Base-by-base conservation (phyloP, 1,140 invertebrate genomes). In the Physella acuta region DNA sequence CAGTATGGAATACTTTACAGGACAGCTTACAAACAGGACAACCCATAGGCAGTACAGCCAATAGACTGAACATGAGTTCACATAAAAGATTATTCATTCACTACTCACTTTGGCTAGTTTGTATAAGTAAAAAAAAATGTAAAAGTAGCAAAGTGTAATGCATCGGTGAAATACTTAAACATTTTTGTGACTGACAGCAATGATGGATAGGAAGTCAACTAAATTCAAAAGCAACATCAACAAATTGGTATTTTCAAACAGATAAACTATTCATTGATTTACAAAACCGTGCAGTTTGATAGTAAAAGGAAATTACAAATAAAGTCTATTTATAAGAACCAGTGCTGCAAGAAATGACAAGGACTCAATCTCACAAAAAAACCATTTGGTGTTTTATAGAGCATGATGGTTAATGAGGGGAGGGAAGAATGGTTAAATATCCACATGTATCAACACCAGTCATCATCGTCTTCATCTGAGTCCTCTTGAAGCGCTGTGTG, bases 381-480 rank as follows among this genome's bases (percentile, higher is more conserved):
- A 44, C 8, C 8, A 44, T 44, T 11, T 44, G 20, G 8, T 11
- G 8, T 44, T 44, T 11, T 11, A 44, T 20, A 44, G 20, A 44
- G 8, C 20, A 20, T 11, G 8, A 8, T 11, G 20, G 39, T 20
- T 11, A 20, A 8, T 11, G 8, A 44, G 39, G 20, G 20, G 20
- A 20, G 39, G 39, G 20, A 44, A 44, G 20, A 44, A 44, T 11
- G 20, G 8, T 20, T 44, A 20, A 44, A 8, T 44, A 44, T 44
- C 8, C 8, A 44, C 39, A 44, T 20, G 20, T 11, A 39, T 71
- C 55, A 80, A 78, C 79, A 79, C 79, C 79, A 82, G 63, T 80
- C 79, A 28, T 76, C 78, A 26, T 81, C 79, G 26, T 79, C 78
- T 49, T 81, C 79, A 64, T 79, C 78, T 0, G 78, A 79, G 56